Conservation (phyloP, 2,888 invertebrate genomes). For the Acanthoscelides obtectus region DNA sequence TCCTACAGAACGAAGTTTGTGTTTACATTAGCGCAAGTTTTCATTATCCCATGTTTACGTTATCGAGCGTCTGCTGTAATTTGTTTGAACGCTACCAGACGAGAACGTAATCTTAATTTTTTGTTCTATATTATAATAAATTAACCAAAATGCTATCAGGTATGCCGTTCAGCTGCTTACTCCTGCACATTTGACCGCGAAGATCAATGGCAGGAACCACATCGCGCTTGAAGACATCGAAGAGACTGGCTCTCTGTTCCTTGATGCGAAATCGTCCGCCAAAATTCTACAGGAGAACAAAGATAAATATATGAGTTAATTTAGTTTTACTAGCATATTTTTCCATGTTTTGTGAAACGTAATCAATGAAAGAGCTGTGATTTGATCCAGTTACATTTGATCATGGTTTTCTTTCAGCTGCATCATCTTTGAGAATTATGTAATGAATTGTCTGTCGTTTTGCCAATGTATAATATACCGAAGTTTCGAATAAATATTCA, state of each 20-base stretch:
- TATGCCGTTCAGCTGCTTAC: conserved; percentile 95
- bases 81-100: no score
- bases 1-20: no score
- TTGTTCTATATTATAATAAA: no score
- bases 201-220: conserved; percentile 75
- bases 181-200: conserved; percentile 82
- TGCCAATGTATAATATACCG: neutral
- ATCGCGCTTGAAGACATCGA: conserved; percentile 79
- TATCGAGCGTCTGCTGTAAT: no score
- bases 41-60: no score
- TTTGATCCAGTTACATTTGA: neutral
- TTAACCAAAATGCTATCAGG: conserved; percentile 25
- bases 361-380: neutral
- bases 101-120: no score
- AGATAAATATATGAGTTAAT: conserved; percentile 87
- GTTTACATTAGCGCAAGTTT: no score
- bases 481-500: neutral
- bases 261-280: conserved; percentile 95
- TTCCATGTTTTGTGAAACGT: neutral
- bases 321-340: neutral
- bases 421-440: neutral
- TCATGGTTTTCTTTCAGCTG: neutral
- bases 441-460: neutral
- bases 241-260: conserved; percentile 81
- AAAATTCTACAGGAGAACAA: conserved; percentile 84